Conservation (phyloP, 1,140 invertebrate species). For the Trypoxylus dichotomus region DNA sequence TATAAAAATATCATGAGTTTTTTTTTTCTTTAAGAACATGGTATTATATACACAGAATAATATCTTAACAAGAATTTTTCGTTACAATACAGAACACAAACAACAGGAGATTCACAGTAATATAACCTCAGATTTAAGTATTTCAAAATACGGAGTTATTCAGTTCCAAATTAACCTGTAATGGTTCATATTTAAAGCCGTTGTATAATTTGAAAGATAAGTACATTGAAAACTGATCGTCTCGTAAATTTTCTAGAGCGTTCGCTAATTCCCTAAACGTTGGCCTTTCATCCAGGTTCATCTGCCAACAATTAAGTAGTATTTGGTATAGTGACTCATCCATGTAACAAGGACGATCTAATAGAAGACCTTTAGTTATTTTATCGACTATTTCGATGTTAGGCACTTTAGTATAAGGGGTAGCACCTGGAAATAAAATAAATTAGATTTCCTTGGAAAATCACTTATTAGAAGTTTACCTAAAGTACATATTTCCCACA, state of each 20-base stretch:
- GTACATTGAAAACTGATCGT: conserved; percentile 35
- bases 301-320: conserved; percentile 82
- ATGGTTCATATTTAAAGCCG: conserved; percentile 50
- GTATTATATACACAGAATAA: too few relatives aligned
- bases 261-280: conserved; percentile 63
- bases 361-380: conserved; percentile 67
- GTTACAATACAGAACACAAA: background rate
- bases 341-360: conserved; percentile 71
- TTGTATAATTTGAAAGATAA: conserved; percentile 44
- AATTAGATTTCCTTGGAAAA: background rate
- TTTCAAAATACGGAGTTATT: conserved; percentile 23
- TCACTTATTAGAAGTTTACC: conserved; percentile 55
- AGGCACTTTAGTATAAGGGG: conserved; percentile 72
- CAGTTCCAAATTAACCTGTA: conserved; percentile 41
- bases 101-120: background rate
- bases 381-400: conserved; percentile 71
- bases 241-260: conserved; percentile 44
- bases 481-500: conserved; percentile 84
- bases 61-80: background rate
- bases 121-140: background rate
- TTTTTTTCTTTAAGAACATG: too few relatives aligned
- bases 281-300: conserved; percentile 78
- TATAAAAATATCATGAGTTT: background rate
- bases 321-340: conserved; percentile 79
- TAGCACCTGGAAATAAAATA: conserved; percentile 60